Evolutionary conservation across 1,140 invertebrate genomes (phyloP), one percentile per base, ranked within the genome.

Genomic region (Orius insidiosus): DNA sequence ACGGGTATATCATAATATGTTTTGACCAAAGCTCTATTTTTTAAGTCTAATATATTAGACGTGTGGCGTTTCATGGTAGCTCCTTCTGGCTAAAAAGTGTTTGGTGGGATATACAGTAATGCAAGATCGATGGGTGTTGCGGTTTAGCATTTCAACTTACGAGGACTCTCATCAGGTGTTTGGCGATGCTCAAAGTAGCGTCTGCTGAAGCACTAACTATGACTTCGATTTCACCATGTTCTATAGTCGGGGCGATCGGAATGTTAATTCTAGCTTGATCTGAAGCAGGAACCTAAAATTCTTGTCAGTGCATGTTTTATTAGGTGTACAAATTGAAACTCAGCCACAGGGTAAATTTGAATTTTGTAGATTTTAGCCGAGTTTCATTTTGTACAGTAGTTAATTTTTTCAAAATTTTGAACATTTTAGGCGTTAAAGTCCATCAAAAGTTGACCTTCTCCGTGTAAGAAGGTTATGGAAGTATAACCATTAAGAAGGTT

Each of bases 21-120:
- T 3, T 74, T 59, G 0, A 68, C 60, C 11, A 67, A 63, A 11
- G 69, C 68, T 51, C 69, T 63, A 45, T 62, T 71, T 53, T 69
- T 70, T 51, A 77, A 57, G 52, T 76, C 74, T 7, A 77, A 56
- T 13, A 75, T 55, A 35, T 70, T 57, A 0, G 73, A 70, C 0
- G 72, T 75, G 55, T 78, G 73, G 43, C 66, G 66, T 50, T 65
- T 65, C 44, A 75, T 67, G 34, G 62, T 56, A 10, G 68, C 68
- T 33, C 75, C 75, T 60, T 75, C 72, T 38, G 69, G 59, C 66
- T 68, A 46, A 47, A 51, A 42, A 24, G 24, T 24, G n/a, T n/a
- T n/a, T n/a, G n/a, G n/a, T n/a, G n/a, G n/a, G n/a, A n/a, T 24
- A 24, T 24, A 24, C 24, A 24, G 24, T 24, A 24, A 7, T 24